Evolutionary conservation across 2,888 invertebrate species (phyloP).

Genomic region (Cosmorhoe ocellata): DNA sequence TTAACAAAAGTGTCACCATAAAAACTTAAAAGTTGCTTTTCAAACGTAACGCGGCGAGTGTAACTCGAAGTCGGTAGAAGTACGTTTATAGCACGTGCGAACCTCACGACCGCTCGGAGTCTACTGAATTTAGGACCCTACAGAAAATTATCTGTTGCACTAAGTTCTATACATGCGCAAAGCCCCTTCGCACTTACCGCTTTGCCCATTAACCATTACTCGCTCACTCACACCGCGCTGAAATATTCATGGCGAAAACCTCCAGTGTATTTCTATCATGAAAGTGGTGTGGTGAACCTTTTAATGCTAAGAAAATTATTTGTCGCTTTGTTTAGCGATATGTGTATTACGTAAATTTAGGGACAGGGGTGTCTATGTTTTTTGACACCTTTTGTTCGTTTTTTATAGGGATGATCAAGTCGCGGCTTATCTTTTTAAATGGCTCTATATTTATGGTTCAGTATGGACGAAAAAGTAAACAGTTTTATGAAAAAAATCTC

Average conservation of each 20-base stretch:
- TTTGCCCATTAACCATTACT: conserved; percentile 38
- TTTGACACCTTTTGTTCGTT: conserved; percentile 44
- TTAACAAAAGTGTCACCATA: conserved; percentile 49
- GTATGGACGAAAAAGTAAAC: conserved; percentile 30
- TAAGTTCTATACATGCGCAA: conserved; percentile 62
- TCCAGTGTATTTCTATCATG: conserved; percentile 32
- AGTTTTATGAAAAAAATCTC: conserved; percentile 7
- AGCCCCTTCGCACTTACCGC: conserved; percentile 32
- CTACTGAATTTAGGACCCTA: conserved; percentile 57
- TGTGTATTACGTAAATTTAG: conserved; percentile 46
- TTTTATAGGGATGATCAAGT: conserved; percentile 33
- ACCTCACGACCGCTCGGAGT: conserved; percentile 44
- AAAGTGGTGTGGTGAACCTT: conserved; percentile 20
- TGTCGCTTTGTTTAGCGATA: conserved; percentile 53
- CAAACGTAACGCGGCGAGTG: conserved; percentile 46
- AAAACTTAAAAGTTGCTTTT: conserved; percentile 40
- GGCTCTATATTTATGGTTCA: conserved; percentile 29
- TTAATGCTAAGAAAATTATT: conserved; percentile 46
- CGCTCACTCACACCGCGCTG: conserved; percentile 2
- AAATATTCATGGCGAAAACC: conserved; percentile 9
- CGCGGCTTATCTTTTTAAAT: conserved; percentile 28
- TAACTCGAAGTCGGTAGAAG: conserved; percentile 50
- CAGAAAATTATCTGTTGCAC: conserved; percentile 58
- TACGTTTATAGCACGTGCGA: conserved; percentile 42
- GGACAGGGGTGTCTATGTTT: conserved; percentile 46